Evolutionary conservation across 2,888 invertebrate species (phyloP).

Genomic region (Caprella mutica): DNA sequence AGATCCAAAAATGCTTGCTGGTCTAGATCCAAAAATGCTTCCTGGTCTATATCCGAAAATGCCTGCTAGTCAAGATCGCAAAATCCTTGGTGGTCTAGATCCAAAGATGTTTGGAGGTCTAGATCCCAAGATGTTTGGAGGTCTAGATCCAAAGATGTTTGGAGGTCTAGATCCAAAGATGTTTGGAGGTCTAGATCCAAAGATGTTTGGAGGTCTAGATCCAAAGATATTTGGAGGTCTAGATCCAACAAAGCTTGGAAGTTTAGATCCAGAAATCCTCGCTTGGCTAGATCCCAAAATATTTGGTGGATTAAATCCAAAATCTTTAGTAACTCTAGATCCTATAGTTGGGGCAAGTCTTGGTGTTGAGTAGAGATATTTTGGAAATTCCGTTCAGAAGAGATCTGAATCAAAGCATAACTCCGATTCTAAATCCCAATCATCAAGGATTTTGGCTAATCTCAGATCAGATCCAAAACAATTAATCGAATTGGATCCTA

Average conservation of each 20-base stretch:
- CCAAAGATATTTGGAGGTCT: constrained; percentile 50
- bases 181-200: constrained; percentile 44
- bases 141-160: constrained; percentile 27
- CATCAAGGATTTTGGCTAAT: no score
- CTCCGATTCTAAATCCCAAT: no score
- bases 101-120: constrained; percentile 22
- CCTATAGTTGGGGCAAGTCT: constrained; percentile 22
- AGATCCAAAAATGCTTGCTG: constrained; percentile 44
- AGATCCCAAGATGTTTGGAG: constrained; percentile 30
- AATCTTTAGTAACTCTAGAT: constrained; percentile 27
- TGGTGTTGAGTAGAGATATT: constrained; percentile 28
- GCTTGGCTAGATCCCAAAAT: constrained; percentile 34
- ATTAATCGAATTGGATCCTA: constrained; percentile 3
- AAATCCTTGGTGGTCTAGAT: constrained; percentile 47
- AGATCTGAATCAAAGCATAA: no score
- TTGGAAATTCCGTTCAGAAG: constrained; percentile 31
- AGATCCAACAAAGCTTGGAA: constrained; percentile 41
- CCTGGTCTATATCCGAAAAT: constrained; percentile 28
- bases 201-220: constrained; percentile 36
- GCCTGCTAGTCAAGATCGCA: constrained; percentile 63
- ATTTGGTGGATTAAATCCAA: constrained; percentile 29
- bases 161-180: constrained; percentile 46
- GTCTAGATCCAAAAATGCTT: constrained; percentile 53
- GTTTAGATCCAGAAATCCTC: constrained; percentile 49
- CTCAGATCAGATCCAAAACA: constrained; percentile 46